Evolutionary conservation across 2,113 vertebrate genomes (phyloP), one percentile per base, ranked within the genome.

Genomic region (Burhinus bistriatus): DNA sequence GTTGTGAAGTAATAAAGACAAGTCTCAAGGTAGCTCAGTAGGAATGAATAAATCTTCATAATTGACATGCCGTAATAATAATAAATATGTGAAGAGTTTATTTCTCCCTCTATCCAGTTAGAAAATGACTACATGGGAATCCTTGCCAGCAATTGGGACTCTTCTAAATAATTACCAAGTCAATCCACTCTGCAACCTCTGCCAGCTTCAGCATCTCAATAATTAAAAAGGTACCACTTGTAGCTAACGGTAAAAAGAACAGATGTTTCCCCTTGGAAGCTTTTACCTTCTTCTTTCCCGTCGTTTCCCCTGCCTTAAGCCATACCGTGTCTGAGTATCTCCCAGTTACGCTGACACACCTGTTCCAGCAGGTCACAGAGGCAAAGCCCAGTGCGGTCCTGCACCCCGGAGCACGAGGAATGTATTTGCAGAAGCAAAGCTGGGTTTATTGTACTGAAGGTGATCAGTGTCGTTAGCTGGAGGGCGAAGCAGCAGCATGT

Each of bases 21-120:
- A 78, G 47, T 77, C 86, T 93, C 9, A 2, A 92, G 78, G 71
- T 84, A 79, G 64, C 77, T 95, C 88, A 82, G 82, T 47, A 73
- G 81, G 90, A 81, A 88, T 83, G 64, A 95, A 95, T 95, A 94
- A 76, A 95, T 95, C 76, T 93, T 97, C 57, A 18, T 94, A 96
- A 94, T 49, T 95, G 92, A 91, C 92, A 97, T 76, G 54, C 40
- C 1, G 4, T 93, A 95, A 96, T 93, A 95, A 91, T 76, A 97
- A 95, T 97, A 97, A 97, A 95, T 93, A 91, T 12, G 10, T 58
- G 75, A 83, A 90, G 78, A 91, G 84, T 95, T 82, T 95, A 90
- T 95, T 96, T 95, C 65, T 96, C 89, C 84, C 90, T 97, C 80
- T 86, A 64, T 66, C 84, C 84, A 70, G 87, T 83, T 91, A 93